Evolutionary conservation across 2,113 vertebrate genomes (phyloP).

Genomic region (Cephalopterus ornatus): DNA sequence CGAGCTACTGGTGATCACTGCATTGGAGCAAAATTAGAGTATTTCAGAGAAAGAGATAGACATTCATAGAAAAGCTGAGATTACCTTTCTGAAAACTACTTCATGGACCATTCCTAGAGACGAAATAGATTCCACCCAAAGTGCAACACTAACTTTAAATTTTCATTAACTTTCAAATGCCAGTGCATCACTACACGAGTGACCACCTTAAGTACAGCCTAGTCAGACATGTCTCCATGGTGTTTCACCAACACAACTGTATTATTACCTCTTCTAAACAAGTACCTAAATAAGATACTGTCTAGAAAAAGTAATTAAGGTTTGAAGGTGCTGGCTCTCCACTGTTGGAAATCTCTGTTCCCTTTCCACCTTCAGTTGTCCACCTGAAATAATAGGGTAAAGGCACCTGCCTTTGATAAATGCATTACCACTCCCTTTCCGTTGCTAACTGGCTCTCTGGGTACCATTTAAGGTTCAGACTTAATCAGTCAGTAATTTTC

Average conservation of each 20-base stretch:
- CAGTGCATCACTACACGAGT: not conserved
- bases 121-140: not conserved
- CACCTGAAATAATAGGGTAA: slow-evolving; percentile 20
- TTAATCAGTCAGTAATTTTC: slow-evolving; percentile 87
- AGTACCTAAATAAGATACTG: not conserved
- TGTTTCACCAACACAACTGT: not conserved
- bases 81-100: not conserved
- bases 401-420: slow-evolving; percentile 65
- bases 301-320: not conserved
- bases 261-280: not conserved
- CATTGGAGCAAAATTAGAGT: not conserved
- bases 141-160: not conserved
- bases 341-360: not conserved
- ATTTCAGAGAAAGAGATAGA: not conserved
- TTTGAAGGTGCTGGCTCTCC: not conserved
- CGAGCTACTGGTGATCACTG: not conserved
- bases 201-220: not conserved
- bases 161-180: not conserved
- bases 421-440: slow-evolving; percentile 76
- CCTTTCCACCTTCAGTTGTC: not conserved
- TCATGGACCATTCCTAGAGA: not conserved
- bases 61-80: not conserved
- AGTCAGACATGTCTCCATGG: not conserved
- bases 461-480: slow-evolving; percentile 83
- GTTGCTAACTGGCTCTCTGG: slow-evolving; percentile 83